phyloP scores from a whole-genome alignment of 1,140 invertebrate genomes.

The Eriocheir sinensis region DNA sequence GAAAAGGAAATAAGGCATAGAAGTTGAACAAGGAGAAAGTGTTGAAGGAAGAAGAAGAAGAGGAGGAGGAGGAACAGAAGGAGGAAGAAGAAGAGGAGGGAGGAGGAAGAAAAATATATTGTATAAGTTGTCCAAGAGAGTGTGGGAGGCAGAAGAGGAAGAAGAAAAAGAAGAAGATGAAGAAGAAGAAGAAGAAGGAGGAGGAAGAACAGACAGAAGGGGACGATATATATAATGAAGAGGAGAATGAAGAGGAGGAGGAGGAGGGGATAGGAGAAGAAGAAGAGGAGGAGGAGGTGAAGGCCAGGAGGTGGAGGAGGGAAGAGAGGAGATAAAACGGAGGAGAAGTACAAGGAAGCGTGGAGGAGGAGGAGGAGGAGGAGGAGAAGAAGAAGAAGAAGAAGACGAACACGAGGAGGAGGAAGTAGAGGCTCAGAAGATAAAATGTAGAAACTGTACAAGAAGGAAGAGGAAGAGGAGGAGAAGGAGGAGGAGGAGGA shows the following conservation, averaged over 20 bases:
- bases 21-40: background rate
- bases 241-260: background rate
- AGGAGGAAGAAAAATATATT: background rate
- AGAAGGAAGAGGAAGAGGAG: background rate
- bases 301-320: background rate
- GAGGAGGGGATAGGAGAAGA: background rate
- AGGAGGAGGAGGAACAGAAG: background rate
- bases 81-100: background rate
- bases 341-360: background rate
- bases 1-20: background rate
- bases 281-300: background rate
- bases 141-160: background rate
- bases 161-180: background rate
- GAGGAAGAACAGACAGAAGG: background rate
- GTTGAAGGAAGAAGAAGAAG: background rate
- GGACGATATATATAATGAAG: too few relatives aligned
- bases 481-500: background rate
- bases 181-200: background rate
- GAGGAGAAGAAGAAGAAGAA: background rate
- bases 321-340: too few relatives aligned
- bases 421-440: too few relatives aligned
- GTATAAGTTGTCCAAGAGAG: background rate
- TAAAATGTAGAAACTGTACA: too few relatives aligned
- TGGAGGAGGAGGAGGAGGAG: background rate
- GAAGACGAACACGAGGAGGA: too few relatives aligned